phyloP scores from a whole-genome alignment of 2,113 vertebrate species.

The Elephantulus edwardii region DNA sequence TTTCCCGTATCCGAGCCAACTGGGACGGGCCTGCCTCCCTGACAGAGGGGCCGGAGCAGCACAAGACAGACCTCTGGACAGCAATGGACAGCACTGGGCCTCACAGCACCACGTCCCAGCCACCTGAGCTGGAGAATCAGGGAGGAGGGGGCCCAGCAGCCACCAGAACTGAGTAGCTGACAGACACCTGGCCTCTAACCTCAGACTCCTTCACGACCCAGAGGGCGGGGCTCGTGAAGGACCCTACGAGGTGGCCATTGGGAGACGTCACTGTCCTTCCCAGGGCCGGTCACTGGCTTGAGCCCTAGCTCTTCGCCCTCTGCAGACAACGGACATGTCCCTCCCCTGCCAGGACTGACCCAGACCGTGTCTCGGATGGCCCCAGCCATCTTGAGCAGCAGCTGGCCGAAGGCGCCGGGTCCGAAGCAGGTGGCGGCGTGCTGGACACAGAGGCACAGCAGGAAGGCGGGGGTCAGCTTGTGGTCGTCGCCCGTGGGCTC shows the following conservation, averaged over 20 bases:
- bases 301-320: no score
- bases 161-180: neutral
- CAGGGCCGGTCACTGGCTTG: no score
- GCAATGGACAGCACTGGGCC: no score
- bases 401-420: slow-evolving; percentile 91
- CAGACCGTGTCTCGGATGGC: slow-evolving; percentile 92
- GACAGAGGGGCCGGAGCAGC: no score
- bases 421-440: slow-evolving; percentile 91
- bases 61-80: no score
- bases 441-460: slow-evolving; percentile 95
- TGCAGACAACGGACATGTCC: neutral
- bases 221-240: neutral
- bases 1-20: no score
- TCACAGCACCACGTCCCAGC: neutral
- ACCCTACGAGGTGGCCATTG: neutral
- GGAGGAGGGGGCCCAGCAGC: neutral
- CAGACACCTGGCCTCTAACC: accelerated
- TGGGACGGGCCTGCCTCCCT: no score
- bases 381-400: slow-evolving; percentile 92
- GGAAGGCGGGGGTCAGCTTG: slow-evolving; percentile 94
- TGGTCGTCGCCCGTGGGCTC: slow-evolving; percentile 93
- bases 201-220: neutral
- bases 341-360: slow-evolving; percentile 90
- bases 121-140: neutral
- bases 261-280: neutral